Evolutionary conservation across 2,113 vertebrate species (phyloP), one percentile per base, ranked within the genome.

Genomic region (Caranx melampygus): DNA sequence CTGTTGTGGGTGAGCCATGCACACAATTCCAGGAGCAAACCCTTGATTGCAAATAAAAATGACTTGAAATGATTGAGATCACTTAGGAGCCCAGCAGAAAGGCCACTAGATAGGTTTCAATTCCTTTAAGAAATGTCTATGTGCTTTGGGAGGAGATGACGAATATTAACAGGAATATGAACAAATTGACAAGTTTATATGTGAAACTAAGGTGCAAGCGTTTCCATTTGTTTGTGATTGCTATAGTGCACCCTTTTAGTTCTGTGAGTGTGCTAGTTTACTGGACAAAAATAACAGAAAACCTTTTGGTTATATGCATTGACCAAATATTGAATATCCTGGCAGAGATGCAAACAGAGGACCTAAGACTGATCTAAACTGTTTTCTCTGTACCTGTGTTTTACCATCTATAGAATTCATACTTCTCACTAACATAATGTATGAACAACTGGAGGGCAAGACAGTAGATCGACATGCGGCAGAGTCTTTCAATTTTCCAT

Each of bases 31-130:
- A 26, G 79, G 33, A 72, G 37, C 26, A 75, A 75, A 26, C 57
- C 65, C 54, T 71, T 81, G 58, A 80, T 74, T 76, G 83, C 57
- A 72, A 79, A 75, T 83, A 12, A 83, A 85, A 54, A 73, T 45
- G 47, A 75, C 18, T 72, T 47, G 68, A 72, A 69, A 71, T 21
- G 72, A 57, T 20, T 11, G 16, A 61, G 55, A 71, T 49, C 72
- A 42, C 72, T 64, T 49, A 35, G 72, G 66, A 81, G 71, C 74
- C 58, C 59, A 47, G 62, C 57, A 78, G 81, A 58, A 52, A 60
- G 57, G 44, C 12, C 20, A 58, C 5, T 20, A n/a, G 49, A 59
- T 10, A 35, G 16, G 61, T 31, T 44, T 57, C 14, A 60, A 78
- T 78, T 78, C 52, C 55, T 79, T 16, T 44, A 7, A 16, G 16